phyloP scores from a whole-genome alignment of 92 coral and sea anemone genomes.

The Plumapathes pennacea region DNA sequence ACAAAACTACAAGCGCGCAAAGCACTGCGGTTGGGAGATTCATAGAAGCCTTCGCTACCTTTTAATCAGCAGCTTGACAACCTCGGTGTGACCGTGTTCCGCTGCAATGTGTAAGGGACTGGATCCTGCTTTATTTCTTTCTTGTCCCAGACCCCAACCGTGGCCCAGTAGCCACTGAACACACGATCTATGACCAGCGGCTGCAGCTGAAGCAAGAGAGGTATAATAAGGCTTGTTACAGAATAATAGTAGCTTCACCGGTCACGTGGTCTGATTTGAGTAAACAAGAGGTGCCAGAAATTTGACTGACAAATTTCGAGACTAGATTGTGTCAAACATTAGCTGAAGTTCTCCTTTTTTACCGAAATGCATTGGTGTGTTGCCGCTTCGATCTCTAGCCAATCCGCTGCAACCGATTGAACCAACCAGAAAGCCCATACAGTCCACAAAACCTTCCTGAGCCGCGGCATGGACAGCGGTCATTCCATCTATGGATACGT shows the following conservation, averaged over 20 bases:
- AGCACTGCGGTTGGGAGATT: no score
- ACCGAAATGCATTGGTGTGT: conserved; percentile 87
- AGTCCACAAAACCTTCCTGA: conserved; percentile 78
- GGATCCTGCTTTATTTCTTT: conserved; percentile 62
- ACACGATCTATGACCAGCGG: conserved; percentile 78
- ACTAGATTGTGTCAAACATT: not conserved
- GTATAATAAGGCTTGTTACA: not conserved
- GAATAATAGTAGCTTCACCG: not conserved
- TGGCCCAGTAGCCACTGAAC: conserved; percentile 76
- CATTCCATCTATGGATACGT: conserved; percentile 78
- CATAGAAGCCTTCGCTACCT: conserved; percentile 39
- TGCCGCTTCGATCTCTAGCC: conserved; percentile 63
- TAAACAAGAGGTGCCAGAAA: not conserved
- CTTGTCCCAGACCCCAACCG: conserved; percentile 66
- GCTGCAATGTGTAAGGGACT: conserved; percentile 88
- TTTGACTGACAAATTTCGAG: not conserved
- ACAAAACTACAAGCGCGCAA: no score
- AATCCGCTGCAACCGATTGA: conserved; percentile 74
- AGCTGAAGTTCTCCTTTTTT: not conserved
- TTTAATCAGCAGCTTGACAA: conserved; percentile 67
- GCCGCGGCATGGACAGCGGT: conserved; percentile 89
- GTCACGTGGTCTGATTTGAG: not conserved
- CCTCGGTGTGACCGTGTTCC: conserved; percentile 82
- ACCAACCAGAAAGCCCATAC: conserved; percentile 61
- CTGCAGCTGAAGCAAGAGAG: conserved; percentile 59